phyloP scores from a whole-genome alignment of 2,888 invertebrate species.

The Hirtodrosophila duncani region DNA sequence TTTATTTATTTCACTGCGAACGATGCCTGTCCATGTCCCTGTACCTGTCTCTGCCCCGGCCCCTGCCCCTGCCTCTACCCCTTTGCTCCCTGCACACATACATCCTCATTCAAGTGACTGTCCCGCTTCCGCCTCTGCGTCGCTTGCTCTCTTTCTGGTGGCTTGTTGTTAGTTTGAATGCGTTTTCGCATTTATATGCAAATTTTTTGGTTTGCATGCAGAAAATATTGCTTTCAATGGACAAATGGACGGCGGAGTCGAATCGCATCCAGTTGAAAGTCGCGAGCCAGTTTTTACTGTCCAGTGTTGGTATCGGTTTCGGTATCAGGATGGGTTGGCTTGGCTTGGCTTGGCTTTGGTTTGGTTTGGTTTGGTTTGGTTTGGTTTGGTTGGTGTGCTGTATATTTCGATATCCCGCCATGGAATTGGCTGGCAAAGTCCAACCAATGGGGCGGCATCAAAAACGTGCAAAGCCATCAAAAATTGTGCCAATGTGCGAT shows the following conservation, averaged over 20 bases:
- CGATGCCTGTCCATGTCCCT: conserved; percentile 36
- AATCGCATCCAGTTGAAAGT: too few relatives aligned
- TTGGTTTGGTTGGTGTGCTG: too few relatives aligned
- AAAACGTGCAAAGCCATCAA: too few relatives aligned
- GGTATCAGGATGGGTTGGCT: too few relatives aligned
- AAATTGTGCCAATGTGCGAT: too few relatives aligned
- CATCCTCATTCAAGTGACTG: conserved; percentile 19
- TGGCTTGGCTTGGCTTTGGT: too few relatives aligned
- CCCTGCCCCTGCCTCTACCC: not conserved
- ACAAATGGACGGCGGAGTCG: conserved; percentile 64
- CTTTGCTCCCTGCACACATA: conserved; percentile 3
- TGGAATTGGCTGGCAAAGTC: too few relatives aligned
- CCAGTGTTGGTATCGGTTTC: too few relatives aligned
- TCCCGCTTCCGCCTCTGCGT: conserved; percentile 22
- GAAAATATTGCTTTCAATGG: conserved; percentile 63
- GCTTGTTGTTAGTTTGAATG: conserved; percentile 67
- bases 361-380: too few relatives aligned
- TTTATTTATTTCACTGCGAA: conserved; percentile 66
- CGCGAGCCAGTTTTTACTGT: too few relatives aligned
- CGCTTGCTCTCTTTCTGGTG: conserved; percentile 37
- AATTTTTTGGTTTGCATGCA: conserved; percentile 68
- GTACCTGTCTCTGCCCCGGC: conserved; percentile 14
- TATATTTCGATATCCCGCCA: too few relatives aligned
- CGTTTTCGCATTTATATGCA: conserved; percentile 71
- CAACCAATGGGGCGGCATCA: too few relatives aligned